Percentiles rank a stretch among this genome's conserved stretches.
Conservation (phyloP, 2,113 vertebrate species). For the Maccullochella peelii region DNA sequence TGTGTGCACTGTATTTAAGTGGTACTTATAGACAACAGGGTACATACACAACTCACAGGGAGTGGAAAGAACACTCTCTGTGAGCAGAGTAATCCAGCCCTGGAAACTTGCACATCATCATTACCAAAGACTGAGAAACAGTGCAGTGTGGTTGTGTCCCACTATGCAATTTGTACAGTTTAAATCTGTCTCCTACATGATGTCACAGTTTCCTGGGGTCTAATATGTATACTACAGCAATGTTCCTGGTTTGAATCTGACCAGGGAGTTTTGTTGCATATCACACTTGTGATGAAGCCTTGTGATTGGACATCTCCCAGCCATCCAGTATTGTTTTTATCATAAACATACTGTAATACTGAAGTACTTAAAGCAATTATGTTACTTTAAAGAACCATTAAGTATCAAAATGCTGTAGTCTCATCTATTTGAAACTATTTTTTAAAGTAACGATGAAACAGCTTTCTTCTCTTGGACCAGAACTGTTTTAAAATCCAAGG, state of each 20-base stretch:
- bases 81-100: background rate
- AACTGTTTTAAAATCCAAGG: background rate
- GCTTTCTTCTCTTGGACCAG: background rate
- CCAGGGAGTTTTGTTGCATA: too few relatives aligned
- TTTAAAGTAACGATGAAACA: background rate
- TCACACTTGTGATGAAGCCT: too few relatives aligned
- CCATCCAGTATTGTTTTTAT: background rate
- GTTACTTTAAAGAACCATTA: background rate
- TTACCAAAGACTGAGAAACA: background rate
- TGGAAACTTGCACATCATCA: background rate
- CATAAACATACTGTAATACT: background rate
- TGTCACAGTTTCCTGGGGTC: background rate
- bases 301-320: background rate
- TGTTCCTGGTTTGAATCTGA: background rate
- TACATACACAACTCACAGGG: background rate
- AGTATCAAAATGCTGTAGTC: background rate
- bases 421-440: background rate
- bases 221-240: background rate
- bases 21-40: background rate
- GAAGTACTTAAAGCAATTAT: background rate
- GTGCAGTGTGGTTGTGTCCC: slow-evolving; percentile 33
- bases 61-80: background rate
- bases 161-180: slow-evolving; percentile 46
- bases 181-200: slow-evolving; percentile 20
- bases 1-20: background rate